Conservation (phyloP, 2,113 vertebrate species). For the Microtus richardsoni region DNA sequence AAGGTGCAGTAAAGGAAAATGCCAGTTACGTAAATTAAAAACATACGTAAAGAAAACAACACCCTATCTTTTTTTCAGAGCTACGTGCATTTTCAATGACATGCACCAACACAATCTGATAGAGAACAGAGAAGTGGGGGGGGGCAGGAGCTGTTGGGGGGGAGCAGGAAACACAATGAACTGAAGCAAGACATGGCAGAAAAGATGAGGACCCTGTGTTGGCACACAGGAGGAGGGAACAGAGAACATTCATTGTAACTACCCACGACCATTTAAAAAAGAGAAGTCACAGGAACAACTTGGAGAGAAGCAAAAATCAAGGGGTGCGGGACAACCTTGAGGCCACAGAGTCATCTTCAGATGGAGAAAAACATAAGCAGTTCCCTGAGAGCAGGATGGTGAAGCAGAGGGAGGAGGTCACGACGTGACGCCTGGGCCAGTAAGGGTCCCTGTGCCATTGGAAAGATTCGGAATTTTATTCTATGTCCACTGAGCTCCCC, state of each 20-base stretch:
- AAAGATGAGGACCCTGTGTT: background rate
- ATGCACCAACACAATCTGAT: constrained; percentile 12
- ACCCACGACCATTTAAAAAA: background rate
- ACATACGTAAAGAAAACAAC: constrained; percentile 70
- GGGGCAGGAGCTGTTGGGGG: background rate
- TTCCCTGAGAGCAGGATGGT: background rate
- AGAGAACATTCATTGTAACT: background rate
- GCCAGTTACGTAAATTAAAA: constrained; percentile 72
- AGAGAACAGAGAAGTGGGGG: background rate
- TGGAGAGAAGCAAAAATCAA: background rate
- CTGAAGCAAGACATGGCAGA: background rate
- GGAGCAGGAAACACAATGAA: background rate
- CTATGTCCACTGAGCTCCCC: background rate
- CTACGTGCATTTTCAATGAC: constrained; percentile 58
- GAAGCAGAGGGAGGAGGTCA: background rate
- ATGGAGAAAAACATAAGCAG: background rate
- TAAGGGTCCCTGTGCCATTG: background rate
- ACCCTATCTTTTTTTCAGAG: constrained; percentile 59
- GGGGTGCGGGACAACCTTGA: background rate
- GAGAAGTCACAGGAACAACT: background rate
- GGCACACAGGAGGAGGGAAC: background rate
- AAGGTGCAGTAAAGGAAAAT: constrained; percentile 69
- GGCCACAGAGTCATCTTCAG: no score
- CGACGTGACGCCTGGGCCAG: background rate
- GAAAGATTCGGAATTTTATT: background rate